Evolutionary conservation across 2,888 invertebrate species (phyloP), one percentile per base, ranked within the genome.

Genomic region (Spisula solida): DNA sequence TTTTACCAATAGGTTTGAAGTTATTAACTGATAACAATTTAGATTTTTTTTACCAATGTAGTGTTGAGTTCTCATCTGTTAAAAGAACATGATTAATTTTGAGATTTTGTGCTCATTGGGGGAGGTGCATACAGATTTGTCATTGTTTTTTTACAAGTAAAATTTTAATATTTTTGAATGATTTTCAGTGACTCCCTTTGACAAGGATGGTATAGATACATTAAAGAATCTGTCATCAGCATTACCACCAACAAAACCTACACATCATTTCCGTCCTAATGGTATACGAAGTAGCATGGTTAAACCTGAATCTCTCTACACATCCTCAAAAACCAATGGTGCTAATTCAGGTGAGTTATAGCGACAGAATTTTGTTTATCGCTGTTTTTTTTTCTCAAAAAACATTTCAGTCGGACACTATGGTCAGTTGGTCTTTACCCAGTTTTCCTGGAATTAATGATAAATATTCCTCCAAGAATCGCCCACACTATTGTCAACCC

Each of bases 181-280:
- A 55, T 29, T 93, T 93, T 75, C 92, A 94, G 94, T 94, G 18
- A 85, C 90, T 41, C 87, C 87, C 12, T 92, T 93, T 86, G 93
- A 92, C 41, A 92, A 91, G 82, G 94, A 94, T 41, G 92, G 87
- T 66, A 93, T 93, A 29, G 94, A 94, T 81, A 88, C 90, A 41
- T 60, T 92, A 78, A 88, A 91, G 90, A 89, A 91, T 86, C 41
- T 90, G 79, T 89, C 93, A 51, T 85, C 92, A 83, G 88, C 89
- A 85, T 89, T 94, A 88, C 94, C 93, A 78, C 91, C 94, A 55
- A 87, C 93, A 31, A 95, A 95, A 90, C 89, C 92, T 41, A 47
- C 90, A 79, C 93, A 93, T 75, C 92, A 92, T 66, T 93, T 93
- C 88, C 89, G 94, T 82, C 93, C 93, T n/a, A 93, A 93, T 93